These are phyloP conservation scores for Scomberomorus guttatus DNA, from an alignment of 2,797 vertebrate genomes.

Conservation along the genomic window DNA sequence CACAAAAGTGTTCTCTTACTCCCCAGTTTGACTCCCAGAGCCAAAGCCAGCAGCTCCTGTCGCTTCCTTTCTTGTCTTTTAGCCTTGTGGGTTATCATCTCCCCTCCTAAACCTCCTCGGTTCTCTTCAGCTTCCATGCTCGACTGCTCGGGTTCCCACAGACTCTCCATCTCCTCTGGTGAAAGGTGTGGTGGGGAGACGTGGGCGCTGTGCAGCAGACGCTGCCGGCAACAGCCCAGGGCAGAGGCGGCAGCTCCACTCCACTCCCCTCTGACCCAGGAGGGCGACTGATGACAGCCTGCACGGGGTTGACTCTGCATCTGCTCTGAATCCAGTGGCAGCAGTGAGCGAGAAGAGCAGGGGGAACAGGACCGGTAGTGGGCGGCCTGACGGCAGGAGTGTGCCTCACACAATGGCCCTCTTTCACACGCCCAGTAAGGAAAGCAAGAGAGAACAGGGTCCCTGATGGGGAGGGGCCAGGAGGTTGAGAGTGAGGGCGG, in stretches of 20 bases:
- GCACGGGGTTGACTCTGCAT: conserved; percentile 86
- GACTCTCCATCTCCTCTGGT: conserved; percentile 83
- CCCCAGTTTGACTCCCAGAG: conserved; percentile 93
- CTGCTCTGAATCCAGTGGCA: conserved; percentile 80
- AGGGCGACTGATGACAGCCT: conserved; percentile 86
- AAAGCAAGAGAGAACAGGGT: conserved; percentile 52
- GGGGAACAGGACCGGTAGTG: conserved; percentile 78
- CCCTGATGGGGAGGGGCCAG: conserved; percentile 66
- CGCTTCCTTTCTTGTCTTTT: conserved; percentile 90
- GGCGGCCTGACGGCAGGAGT: conserved; percentile 90
- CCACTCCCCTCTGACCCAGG: conserved; percentile 91
- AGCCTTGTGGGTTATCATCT: conserved; percentile 86
- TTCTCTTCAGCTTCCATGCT: conserved; percentile 67
- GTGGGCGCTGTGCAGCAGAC: conserved; percentile 73
- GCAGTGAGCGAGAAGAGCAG: conserved; percentile 64
- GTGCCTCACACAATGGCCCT: conserved; percentile 92
- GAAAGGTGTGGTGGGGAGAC: conserved; percentile 72
- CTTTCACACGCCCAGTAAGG: conserved; percentile 86
- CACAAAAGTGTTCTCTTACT: conserved; percentile 91
- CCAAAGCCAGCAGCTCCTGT: conserved; percentile 94
- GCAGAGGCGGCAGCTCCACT: conserved; percentile 85
- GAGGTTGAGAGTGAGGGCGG: conserved; percentile 69
- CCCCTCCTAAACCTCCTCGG: conserved; percentile 83
- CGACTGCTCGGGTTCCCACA: conserved; percentile 80
- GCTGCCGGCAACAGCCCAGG: conserved; percentile 63